Base-by-base conservation (phyloP, 2,888 invertebrate genomes). In the Pammene fasciana region DNA sequence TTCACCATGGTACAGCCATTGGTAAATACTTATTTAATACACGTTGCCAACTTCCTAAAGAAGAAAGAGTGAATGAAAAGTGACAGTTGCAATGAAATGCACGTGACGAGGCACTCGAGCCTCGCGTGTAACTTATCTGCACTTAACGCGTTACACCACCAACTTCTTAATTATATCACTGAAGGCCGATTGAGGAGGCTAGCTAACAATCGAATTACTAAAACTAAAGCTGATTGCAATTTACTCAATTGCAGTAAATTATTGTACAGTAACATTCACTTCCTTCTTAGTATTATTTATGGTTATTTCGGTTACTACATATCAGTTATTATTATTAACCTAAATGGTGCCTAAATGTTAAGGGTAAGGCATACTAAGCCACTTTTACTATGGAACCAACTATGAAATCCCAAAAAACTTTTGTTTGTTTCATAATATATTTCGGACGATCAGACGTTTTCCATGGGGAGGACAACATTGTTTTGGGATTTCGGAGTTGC, bases 161-260 rank as follows among this genome's bases (percentile, higher is more conserved):
- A 18, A 50, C 38, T 50, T 50, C 61, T 38, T 50, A 62, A 48
- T 48, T 62, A 62, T 18, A 11, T 38, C 38, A 50, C 38, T 41
- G 50, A 62, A 62, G 61, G 61, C 38, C 61, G 50, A 62, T 41
- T 36, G 50, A 61, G 61, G 48, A 18, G 61, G 18, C 61, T 50
- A 18, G 16, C 61, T 50, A 50, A n/a, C 38, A 41, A 41, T 62
- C 46, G 38, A 62, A 5, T 50, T 18, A 50, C 38, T 18, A 45
- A 50, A 18, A 46, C 34, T 34, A 59, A 46, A 34, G n/a, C 26
- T 36, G 34, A 36, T 38, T 48, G 14, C 36, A 48, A 48, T 16
- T 57, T 11, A 41, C 5, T 43, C 36, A 41, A 41, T 43, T 26
- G 43, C 13, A 45, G 13, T 43, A 43, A 56, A 4, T 52, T 9